Base-by-base conservation (phyloP, 2,797 vertebrate genomes). In the Cygnus olor region DNA sequence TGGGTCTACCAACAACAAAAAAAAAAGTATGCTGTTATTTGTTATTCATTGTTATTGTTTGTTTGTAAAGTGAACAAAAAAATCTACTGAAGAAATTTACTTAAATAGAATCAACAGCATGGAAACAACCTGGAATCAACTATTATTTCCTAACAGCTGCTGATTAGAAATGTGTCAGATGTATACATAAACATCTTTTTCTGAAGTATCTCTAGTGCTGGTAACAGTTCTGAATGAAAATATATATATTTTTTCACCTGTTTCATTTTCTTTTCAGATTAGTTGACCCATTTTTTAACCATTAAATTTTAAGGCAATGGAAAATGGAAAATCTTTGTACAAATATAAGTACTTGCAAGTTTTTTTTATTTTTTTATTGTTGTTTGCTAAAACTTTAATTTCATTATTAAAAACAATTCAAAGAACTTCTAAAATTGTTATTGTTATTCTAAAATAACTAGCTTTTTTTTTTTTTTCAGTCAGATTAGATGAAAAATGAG, bases 91-190 rank as follows among this genome's bases (percentile, higher is more conserved):
- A 89, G 10, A 56, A 51, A 34, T 66, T 34, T 65, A 61, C 11
- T 27, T 63, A 34, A 63, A 66, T 14, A 68, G 47, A 82, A 72
- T 63, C 54, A 40, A 80, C 22, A 45, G 28, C 44, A 21, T 68
- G 15, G 28, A 86, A 86, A 56, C 14, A 30, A 13, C 34, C 42
- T 65, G 47, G 34, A 71, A 63, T 36, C 19, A 85, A 38, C 11
- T 6, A 28, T 40, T 19, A 22, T 4, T 10, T 72, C 38, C 18
- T 58, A 34, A 74, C 16, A 63, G 38, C 49, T 78, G 38, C 1
- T 22, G 30, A 56, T 65, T 40, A 56, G 38, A 56, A 73, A 65
- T 0, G 0, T 19, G 28, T 58, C 4, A 76, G 11, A 9, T 21
- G 2, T 53, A 53, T 51, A 51, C 12, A 38, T 42, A 45, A 89